A percentile compares a stretch with the other conserved stretches of the same genome.
Evolutionary conservation across 92 coral and sea anemone species (phyloP).

Genomic region (Hydrozoanthus gracilis): DNA sequence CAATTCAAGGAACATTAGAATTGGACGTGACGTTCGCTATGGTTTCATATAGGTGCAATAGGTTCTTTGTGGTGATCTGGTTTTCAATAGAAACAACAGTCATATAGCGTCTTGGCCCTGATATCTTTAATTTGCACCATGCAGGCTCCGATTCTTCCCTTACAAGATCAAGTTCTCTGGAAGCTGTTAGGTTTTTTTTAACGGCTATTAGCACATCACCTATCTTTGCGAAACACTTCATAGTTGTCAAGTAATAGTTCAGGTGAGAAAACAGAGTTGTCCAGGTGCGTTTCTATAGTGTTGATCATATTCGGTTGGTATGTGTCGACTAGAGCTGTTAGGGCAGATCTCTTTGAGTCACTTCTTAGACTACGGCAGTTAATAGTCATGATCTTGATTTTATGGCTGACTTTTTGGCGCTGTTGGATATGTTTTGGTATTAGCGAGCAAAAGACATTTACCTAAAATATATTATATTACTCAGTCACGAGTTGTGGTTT

Average conservation of each 20-base stretch:
- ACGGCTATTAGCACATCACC: conserved; percentile 52
- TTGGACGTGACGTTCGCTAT: conserved; percentile 1
- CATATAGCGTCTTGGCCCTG: conserved; percentile 13
- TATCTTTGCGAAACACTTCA: conserved; percentile 44
- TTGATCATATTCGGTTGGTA: conserved; percentile 55
- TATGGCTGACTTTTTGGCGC: background rate
- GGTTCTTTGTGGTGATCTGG: conserved; percentile 43
- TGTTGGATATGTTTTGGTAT: background rate
- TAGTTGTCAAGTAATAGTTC: conserved; percentile 36
- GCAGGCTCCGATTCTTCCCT: conserved; percentile 10
- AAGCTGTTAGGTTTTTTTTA: too few relatives aligned
- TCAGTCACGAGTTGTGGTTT: background rate
- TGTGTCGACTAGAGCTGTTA: conserved; percentile 50
- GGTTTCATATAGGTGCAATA: conserved; percentile 38
- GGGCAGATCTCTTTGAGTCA: conserved; percentile 38
- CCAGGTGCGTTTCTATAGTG: conserved; percentile 63
- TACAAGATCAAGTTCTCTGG: conserved; percentile 40
- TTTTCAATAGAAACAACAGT: conserved; percentile 47
- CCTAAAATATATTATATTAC: background rate
- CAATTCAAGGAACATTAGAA: conserved; percentile 3
- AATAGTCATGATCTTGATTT: conserved; percentile 47
- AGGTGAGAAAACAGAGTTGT: conserved; percentile 37
- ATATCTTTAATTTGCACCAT: conserved; percentile 24
- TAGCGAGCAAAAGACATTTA: background rate
- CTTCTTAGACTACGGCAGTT: conserved; percentile 62